Evolutionary conservation across 2,113 vertebrate genomes (phyloP), one percentile per base, ranked within the genome.

Genomic region (Hystrix brachyura): DNA sequence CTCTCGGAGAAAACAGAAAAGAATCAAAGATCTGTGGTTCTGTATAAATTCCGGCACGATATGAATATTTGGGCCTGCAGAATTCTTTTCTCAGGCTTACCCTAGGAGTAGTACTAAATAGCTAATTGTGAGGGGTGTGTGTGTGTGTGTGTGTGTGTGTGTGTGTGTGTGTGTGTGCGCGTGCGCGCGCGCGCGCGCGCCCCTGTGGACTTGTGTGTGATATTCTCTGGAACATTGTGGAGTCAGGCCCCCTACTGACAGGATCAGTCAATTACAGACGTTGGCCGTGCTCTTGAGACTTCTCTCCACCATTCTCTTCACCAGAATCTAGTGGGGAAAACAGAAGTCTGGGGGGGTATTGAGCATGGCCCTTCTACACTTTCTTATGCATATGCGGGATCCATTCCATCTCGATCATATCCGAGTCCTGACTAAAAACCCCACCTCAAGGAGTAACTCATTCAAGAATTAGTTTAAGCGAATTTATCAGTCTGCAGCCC

Each of bases 201-300:
- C 80, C 65, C 46, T 65, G 71, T 55, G 65, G 59, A 46, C 81
- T 27, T 79, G 64, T 55, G 87, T 87, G 72, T 84, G 94, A 83
- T 48, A 87, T 57, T 76, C n/a, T 97, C 53, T 59, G 18, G 81
- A 97, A 96, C 79, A 32, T 72, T 97, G 97, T 96, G 88, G 91
- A 97, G 96, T 95, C 96, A 87, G 98, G 98, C 98, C 98, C 97
- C 96, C 98, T 98, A 98, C 98, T 90, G 98, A 92, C 97, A 93
- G 90, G 76, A 97, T 96, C 67, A 60, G 94, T 95, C 94, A 97
- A 98, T 96, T 98, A 97, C 98, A 98, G 87, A 90, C 82, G 29
- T 85, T 67, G 87, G 55, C n/a, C 5, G 51, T 89, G 84, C 84
- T 91, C 60, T 79, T 59, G 64, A 95, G 92, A 67, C 85, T 79